Evolutionary conservation across 2,113 vertebrate genomes (phyloP).

Genomic region (Toxotes jaculatrix): DNA sequence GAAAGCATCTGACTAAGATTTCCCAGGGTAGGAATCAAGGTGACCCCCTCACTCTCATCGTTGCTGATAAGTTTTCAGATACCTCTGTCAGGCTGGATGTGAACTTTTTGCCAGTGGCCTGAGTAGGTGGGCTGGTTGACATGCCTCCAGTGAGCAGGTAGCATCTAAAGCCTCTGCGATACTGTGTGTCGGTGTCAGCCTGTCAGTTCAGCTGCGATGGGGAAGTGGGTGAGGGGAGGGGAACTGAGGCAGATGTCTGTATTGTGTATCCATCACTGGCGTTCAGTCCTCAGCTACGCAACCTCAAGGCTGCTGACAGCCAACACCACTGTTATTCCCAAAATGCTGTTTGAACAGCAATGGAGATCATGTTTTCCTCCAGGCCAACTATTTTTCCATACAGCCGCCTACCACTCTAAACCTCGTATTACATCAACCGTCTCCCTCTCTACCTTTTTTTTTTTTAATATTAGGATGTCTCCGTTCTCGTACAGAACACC

Average conservation of each 20-base stretch:
- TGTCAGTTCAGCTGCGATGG: conserved; percentile 62
- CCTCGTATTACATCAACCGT: conserved; percentile 31
- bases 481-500: conserved; percentile 31
- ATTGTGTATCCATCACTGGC: conserved; percentile 59
- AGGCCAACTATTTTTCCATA: conserved; percentile 32
- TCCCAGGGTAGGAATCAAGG: conserved; percentile 58
- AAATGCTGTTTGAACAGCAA: conserved; percentile 59
- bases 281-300: conserved; percentile 49
- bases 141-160: conserved; percentile 57
- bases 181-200: conserved; percentile 52
- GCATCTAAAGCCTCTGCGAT: conserved; percentile 47
- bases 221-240: conserved; percentile 43
- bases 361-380: conserved; percentile 59
- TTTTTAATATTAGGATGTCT: conserved; percentile 19
- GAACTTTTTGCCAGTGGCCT: conserved; percentile 46
- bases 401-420: conserved; percentile 38
- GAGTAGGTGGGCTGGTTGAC: conserved; percentile 46
- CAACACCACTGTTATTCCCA: conserved; percentile 56
- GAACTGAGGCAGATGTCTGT: conserved; percentile 55
- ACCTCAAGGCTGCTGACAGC: conserved; percentile 55
- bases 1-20: conserved; percentile 43
- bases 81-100: conserved; percentile 26
- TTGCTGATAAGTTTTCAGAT: conserved; percentile 51
- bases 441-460: neutral
- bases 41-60: conserved; percentile 45